Evolutionary conservation across 1,140 invertebrate genomes (phyloP).

Genomic region (Lamellibrachia luymesi): DNA sequence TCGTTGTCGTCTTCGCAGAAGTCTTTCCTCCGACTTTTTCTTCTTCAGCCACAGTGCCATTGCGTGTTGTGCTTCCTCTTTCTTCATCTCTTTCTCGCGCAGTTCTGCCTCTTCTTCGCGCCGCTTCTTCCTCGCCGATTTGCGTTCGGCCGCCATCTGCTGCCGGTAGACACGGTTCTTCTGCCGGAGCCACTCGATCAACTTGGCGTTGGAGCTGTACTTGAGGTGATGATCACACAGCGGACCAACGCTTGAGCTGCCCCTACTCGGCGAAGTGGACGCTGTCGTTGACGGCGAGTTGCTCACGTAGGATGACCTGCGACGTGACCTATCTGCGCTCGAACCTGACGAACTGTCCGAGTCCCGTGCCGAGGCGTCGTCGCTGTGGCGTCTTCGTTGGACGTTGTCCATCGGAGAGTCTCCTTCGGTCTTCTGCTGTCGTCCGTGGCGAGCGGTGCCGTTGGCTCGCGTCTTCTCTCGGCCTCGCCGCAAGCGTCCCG

Average conservation of each 20-base stretch:
- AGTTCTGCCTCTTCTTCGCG: neutral
- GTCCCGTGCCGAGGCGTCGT: neutral
- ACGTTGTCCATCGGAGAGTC: neutral
- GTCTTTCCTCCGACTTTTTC: conserved; percentile 8
- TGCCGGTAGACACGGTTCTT: conserved; percentile 8
- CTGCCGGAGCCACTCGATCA: neutral
- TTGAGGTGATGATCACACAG: neutral
- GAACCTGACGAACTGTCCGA: neutral
- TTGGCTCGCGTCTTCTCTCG: neutral
- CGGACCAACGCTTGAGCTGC: neutral
- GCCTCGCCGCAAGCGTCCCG: neutral
- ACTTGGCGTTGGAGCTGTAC: conserved; percentile 1
- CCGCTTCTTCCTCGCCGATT: neutral
- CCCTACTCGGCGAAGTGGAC: neutral
- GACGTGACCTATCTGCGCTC: neutral
- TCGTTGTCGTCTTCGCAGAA: conserved; percentile 13
- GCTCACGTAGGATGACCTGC: neutral
- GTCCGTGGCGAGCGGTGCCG: too few relatives aligned
- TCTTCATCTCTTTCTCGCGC: neutral
- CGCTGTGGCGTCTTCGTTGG: neutral
- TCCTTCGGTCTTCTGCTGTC: neutral
- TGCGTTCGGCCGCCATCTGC: neutral
- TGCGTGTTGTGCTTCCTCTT: neutral
- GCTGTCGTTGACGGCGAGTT: neutral
- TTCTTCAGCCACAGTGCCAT: neutral